Percentiles rank a stretch among this genome's conserved stretches.
Conservation (phyloP, 2,113 vertebrate genomes). For the Ceyx margarethae region DNA sequence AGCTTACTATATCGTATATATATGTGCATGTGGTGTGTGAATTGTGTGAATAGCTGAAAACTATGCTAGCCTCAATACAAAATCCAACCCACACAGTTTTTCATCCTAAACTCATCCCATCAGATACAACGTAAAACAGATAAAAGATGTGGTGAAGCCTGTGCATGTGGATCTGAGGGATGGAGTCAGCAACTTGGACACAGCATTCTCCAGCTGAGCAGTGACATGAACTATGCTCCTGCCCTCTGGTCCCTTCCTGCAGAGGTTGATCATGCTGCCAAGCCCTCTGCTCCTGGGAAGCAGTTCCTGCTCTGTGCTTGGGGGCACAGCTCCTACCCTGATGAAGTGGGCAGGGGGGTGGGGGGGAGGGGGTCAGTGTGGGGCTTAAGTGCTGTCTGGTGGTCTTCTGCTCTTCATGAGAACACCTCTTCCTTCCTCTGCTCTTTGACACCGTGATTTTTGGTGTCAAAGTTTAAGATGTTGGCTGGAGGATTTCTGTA, state of each 20-base stretch:
- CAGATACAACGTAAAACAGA: background rate
- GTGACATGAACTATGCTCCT: background rate
- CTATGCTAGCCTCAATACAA: background rate
- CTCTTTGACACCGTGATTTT: background rate
- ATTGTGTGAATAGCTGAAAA: background rate
- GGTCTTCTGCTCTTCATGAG: background rate
- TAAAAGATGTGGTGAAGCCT: background rate
- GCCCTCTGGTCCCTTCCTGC: background rate
- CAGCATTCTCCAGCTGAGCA: accelerated
- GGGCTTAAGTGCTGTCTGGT: background rate
- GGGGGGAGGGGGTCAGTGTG: background rate
- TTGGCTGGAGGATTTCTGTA: background rate
- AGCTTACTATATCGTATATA: background rate
- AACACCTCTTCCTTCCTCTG: background rate
- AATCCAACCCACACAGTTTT: background rate
- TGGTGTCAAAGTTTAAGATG: background rate
- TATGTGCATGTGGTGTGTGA: background rate
- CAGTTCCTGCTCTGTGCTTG: background rate
- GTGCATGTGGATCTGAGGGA: background rate
- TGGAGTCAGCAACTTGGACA: background rate
- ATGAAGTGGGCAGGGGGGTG: background rate
- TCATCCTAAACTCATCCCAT: background rate
- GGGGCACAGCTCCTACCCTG: background rate
- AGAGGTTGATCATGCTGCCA: background rate
- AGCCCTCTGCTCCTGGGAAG: background rate